Evolutionary conservation across 1,140 invertebrate species (phyloP).

Genomic region (Drosophila murphyi): DNA sequence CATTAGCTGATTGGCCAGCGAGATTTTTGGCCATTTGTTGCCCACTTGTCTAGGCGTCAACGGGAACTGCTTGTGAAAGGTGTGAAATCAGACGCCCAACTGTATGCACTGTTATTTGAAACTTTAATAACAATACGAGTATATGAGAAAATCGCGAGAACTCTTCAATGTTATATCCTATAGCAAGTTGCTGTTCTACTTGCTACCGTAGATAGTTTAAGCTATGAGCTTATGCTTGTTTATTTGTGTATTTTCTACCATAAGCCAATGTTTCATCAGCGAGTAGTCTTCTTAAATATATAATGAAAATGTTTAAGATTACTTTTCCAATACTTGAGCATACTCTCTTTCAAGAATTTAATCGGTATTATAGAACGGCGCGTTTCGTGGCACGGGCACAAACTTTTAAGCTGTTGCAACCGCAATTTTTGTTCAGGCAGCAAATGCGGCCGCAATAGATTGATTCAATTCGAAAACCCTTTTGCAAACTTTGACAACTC

Average conservation of each 20-base stretch:
- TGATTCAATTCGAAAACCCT: conserved; percentile 43
- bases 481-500: conserved; percentile 29
- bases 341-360: background rate
- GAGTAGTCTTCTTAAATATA: no score
- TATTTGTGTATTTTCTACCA: no score
- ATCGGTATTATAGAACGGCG: background rate
- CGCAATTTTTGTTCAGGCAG: background rate
- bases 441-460: no score
- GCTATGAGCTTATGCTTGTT: no score
- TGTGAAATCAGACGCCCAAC: conserved; percentile 9
- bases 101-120: conserved; percentile 6
- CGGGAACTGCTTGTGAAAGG: conserved; percentile 10
- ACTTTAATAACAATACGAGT: background rate
- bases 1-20: conserved; percentile 35
- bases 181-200: background rate
- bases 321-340: background rate
- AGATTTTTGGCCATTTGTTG: conserved; percentile 28
- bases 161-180: background rate
- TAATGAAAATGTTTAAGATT: background rate
- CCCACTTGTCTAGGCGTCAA: conserved; percentile 8
- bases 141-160: background rate
- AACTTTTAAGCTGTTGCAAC: conserved; percentile 16
- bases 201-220: background rate
- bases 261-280: no score
- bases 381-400: background rate